Conservation (phyloP, 1,140 invertebrate species). For the Trichomalopsis sarcophagae region DNA sequence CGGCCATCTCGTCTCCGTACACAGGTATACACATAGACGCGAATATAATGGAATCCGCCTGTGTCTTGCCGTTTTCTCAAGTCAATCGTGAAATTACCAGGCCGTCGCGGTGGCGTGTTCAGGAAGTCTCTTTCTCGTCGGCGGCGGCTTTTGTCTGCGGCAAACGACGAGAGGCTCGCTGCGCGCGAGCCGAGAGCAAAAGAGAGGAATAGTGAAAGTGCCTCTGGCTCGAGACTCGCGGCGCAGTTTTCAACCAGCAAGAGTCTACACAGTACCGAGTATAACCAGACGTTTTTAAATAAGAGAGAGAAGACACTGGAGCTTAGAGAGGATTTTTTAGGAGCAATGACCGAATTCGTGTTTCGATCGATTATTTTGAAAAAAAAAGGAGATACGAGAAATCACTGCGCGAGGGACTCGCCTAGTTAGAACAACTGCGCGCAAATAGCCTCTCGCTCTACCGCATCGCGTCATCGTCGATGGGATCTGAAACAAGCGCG, state of each 20-base stretch:
- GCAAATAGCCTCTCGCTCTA: no score
- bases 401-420: no score
- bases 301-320: no score
- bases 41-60: background rate
- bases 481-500: background rate
- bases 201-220: slow-evolving; percentile 1
- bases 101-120: slow-evolving; percentile 34
- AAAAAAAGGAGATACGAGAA: no score
- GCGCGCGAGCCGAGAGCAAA: no score
- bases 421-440: no score
- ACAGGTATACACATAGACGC: no score
- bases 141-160: slow-evolving; percentile 3
- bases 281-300: no score
- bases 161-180: background rate
- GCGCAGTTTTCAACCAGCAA: background rate
- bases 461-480: background rate
- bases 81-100: slow-evolving; percentile 52
- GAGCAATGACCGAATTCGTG: no score
- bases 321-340: no score
- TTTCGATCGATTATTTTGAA: no score
- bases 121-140: slow-evolving; percentile 53
- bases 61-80: slow-evolving; percentile 49
- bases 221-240: background rate
- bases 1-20: background rate
- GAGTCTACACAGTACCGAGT: no score